Base-by-base conservation (phyloP, 2,888 invertebrate genomes). In the Pediacus dermestoides region DNA sequence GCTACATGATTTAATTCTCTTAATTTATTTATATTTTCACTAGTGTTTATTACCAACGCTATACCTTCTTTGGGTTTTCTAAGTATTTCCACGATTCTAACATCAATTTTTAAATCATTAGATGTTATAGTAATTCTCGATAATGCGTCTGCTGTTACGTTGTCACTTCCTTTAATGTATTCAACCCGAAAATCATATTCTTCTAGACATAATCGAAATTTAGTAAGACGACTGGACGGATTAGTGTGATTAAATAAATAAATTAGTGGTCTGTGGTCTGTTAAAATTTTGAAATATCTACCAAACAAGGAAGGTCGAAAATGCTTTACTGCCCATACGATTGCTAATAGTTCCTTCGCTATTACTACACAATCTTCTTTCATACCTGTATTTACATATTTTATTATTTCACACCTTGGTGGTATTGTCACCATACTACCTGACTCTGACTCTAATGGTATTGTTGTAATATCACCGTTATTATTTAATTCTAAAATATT, bases 191-290 rank as follows among this genome's bases (percentile, higher is more conserved):
- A 37, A 21, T 40, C 37, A 16, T 44, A 39, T 31, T 43, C 32
- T 22, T 43, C 42, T 3, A 48, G 22, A 37, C 39, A 35, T 26
- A 44, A n/a, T n/a, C 34, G 28, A 25, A 48, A 42, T 38, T 37
- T 25, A 1, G 42, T 48, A 12, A 46, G 27, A 41, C 46, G 43
- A 2, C 43, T 46, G 6, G 43, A 34, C 3, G 41, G 43, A 21
- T 43, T 33, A 41, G 38, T 43, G 36, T 46, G 41, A 15, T 40
- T 32, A 25, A 46, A 48, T 30, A 46, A 11, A 22, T 43, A 46
- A 9, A 48, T 34, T 15, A 48, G 27, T 4, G 43, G 40, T 35
- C 27, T 37, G 22, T 46, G 47, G 22, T 50, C 39, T 14, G 42
- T 23, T 45, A 26, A 39, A 1, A 50, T 45, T 23, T 44, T 15